Evolutionary conservation across 1,140 invertebrate genomes (phyloP).

Genomic region (Drosophila takahashii): DNA sequence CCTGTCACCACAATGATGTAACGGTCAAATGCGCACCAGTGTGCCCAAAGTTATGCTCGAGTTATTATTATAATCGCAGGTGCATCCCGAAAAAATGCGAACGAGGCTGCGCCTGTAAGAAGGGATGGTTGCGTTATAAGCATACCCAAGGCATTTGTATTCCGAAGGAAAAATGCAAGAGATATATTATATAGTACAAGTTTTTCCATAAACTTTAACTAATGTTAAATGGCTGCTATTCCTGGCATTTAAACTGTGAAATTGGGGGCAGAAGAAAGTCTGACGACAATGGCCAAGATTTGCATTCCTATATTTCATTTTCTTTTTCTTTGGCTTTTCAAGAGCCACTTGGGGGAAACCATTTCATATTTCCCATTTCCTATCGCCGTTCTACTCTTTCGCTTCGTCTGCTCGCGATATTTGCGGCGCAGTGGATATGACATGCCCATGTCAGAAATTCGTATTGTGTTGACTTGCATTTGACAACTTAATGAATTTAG

Average conservation of each 20-base stretch:
- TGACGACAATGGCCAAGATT: slow-evolving; percentile 3
- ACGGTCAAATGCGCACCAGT: slow-evolving; percentile 29
- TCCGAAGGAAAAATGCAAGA: slow-evolving; percentile 1
- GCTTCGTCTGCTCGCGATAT: slow-evolving; percentile 10
- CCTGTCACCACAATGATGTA: slow-evolving; percentile 22
- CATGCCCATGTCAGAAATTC: slow-evolving; percentile 71
- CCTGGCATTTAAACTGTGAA: background rate
- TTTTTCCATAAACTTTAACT: background rate
- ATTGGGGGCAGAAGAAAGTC: background rate
- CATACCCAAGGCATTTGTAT: slow-evolving; percentile 33
- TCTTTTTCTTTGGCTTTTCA: slow-evolving; percentile 17
- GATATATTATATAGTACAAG: slow-evolving; percentile 33
- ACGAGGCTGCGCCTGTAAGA: slow-evolving; percentile 41
- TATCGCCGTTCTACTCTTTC: slow-evolving; percentile 2
- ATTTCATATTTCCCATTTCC: slow-evolving; percentile 8
- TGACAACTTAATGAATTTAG: slow-evolving; percentile 83
- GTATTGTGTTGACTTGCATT: slow-evolving; percentile 82
- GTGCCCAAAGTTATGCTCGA: slow-evolving; percentile 44
- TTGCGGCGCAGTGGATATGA: slow-evolving; percentile 39
- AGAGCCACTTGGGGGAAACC: background rate
- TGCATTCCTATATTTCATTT: slow-evolving; percentile 38
- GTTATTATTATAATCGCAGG: background rate
- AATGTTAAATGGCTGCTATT: background rate
- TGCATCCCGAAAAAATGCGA: slow-evolving; percentile 19
- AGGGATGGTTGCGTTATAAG: slow-evolving; percentile 28